Base-by-base conservation (phyloP, 2,113 vertebrate species). In the Osmerus eperlanus region DNA sequence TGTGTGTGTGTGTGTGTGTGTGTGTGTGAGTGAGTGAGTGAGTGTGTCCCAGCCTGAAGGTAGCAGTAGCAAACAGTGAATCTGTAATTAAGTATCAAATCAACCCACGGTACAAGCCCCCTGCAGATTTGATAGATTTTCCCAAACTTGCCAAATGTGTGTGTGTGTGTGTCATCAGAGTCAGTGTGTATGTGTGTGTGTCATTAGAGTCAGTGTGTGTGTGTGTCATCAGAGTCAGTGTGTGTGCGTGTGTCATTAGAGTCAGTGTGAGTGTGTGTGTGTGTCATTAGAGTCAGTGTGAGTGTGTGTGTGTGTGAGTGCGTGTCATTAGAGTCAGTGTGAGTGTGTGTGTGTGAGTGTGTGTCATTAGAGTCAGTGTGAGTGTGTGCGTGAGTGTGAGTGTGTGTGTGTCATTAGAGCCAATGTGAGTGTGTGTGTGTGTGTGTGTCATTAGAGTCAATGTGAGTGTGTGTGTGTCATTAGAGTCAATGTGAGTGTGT, bases 1-100 rank as follows among this genome's bases (percentile, higher is more conserved):
- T 36, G 4, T 36, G 65, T 81, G 71, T 67, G 25, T 32, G 18
- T 21, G 19, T 61, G 61, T 28, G 7, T 54, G 41, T 55, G 21
- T 64, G 59, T 54, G 70, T n/a, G 47, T 65, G 61, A 16, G 47
- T 8, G 52, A 14, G 61, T 51, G 62, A 55, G 16, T 41, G 15
- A 19, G 47, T 29, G 55, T 56, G 68, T 65, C 14, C 23, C 67
- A 77, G 76, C 62, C 77, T 79, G 59, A 21, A 7, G 72, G 32
- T 36, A 7, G 56, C 74, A 75, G 75, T 61, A 78, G 71, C 70
- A 64, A 79, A 78, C 64, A 79, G 65, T 74, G 79, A 82, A 83
- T 84, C 79, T 82, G 80, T 82, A 85, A 89, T 88, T 86, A 86
- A 85, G 73, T 68, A 68, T 78, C 56, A 83, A 83, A 85, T 86